Conservation (phyloP, 2,797 vertebrate species). For the Acipenser ruthenus region DNA sequence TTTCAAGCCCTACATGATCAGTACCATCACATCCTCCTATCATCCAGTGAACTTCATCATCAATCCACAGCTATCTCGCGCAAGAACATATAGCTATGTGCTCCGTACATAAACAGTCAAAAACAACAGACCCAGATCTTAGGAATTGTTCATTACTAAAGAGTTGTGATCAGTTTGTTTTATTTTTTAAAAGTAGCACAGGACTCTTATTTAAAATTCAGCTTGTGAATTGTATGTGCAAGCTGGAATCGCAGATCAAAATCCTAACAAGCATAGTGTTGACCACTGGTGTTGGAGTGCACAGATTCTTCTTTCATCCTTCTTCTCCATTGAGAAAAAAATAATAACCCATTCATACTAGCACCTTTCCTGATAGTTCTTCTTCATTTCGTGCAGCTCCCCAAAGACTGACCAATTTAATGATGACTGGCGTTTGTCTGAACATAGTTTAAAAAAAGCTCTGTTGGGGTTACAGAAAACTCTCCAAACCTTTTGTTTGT, state of each 20-base stretch:
- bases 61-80: too few species aligned
- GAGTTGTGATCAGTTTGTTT: too few species aligned
- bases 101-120: too few species aligned
- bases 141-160: too few species aligned
- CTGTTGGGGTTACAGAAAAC: background rate
- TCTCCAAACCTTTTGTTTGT: background rate
- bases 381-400: background rate
- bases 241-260: background rate
- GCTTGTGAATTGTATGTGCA: background rate
- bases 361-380: background rate
- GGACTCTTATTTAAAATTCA: background rate
- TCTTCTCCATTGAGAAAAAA: background rate
- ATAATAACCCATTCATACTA: background rate
- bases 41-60: too few species aligned
- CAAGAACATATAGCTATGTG: too few species aligned
- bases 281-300: background rate
- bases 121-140: too few species aligned
- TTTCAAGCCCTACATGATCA: too few species aligned
- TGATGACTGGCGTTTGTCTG: background rate
- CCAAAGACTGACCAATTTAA: slow-evolving; percentile 3
- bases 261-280: background rate
- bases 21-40: too few species aligned
- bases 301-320: background rate
- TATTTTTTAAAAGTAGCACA: too few species aligned
- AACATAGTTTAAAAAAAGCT: background rate